These are phyloP conservation scores for Sclerurus mexicanus DNA, from an alignment of 2,113 vertebrate species.

Conservation along the genomic window DNA sequence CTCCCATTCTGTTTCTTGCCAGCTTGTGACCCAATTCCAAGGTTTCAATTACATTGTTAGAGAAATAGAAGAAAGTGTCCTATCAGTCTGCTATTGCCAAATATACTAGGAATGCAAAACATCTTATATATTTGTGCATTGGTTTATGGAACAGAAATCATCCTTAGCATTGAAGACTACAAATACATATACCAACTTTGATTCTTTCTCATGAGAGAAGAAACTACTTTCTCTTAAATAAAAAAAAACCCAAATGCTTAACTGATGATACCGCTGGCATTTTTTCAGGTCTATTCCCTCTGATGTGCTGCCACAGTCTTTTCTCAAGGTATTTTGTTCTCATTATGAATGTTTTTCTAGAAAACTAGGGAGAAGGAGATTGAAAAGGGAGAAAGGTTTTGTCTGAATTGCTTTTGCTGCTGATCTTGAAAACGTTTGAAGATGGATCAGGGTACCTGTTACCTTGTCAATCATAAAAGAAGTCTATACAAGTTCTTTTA, in stretches of 20 bases:
- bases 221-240: background rate
- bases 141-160: background rate
- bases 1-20: background rate
- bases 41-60: background rate
- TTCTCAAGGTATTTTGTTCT: background rate
- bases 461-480: background rate
- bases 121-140: background rate
- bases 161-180: background rate
- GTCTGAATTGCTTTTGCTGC: background rate
- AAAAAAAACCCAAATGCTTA: accelerated
- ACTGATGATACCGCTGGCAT: background rate
- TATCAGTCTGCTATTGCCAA: background rate
- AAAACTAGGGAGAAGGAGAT: background rate
- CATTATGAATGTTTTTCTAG: background rate
- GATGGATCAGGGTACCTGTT: background rate
- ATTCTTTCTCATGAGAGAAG: background rate
- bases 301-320: background rate
- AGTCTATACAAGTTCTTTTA: background rate
- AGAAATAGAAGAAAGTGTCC: background rate
- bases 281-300: background rate
- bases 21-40: background rate
- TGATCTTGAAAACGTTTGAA: background rate
- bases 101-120: background rate
- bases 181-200: background rate
- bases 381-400: background rate